These are phyloP conservation scores for Pipistrellus pygmaeus DNA, from an alignment of 2,797 vertebrate genomes.

Conservation along the genomic window DNA sequence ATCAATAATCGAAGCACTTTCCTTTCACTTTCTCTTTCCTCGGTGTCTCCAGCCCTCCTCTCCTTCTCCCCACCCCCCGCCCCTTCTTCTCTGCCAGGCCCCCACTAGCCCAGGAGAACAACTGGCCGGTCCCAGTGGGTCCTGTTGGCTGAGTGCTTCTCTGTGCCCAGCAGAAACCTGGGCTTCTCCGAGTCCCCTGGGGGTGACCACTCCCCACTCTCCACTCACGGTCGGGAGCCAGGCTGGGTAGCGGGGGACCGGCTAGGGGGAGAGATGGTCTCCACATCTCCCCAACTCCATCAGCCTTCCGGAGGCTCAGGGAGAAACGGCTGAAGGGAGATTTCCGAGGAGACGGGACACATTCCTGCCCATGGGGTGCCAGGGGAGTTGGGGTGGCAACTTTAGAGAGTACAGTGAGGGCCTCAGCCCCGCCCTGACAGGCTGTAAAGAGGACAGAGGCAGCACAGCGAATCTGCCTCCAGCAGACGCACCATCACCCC, in stretches of 20 bases:
- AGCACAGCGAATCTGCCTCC: not conserved
- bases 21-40: not conserved
- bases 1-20: not conserved
- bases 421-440: not conserved
- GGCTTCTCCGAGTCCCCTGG: not conserved
- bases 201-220: not conserved
- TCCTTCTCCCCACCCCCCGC: not conserved
- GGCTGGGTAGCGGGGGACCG: not conserved
- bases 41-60: not conserved
- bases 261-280: not conserved
- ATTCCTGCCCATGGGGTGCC: not conserved
- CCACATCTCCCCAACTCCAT: not conserved
- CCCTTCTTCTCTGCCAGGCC: not conserved
- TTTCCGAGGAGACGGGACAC: not conserved
- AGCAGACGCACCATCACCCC: not conserved
- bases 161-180: not conserved
- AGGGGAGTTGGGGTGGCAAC: not conserved
- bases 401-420: not conserved
- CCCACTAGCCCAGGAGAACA: not conserved
- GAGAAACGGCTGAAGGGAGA: not conserved
- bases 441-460: not conserved
- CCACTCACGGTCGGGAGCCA: not conserved
- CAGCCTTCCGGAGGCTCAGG: not conserved
- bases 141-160: not conserved
- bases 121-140: not conserved